A percentile compares a stretch with the other conserved stretches of the same genome.
These are phyloP conservation scores for Holocentrus rufus DNA, from an alignment of 2,797 vertebrate species.

Conservation along the genomic window DNA sequence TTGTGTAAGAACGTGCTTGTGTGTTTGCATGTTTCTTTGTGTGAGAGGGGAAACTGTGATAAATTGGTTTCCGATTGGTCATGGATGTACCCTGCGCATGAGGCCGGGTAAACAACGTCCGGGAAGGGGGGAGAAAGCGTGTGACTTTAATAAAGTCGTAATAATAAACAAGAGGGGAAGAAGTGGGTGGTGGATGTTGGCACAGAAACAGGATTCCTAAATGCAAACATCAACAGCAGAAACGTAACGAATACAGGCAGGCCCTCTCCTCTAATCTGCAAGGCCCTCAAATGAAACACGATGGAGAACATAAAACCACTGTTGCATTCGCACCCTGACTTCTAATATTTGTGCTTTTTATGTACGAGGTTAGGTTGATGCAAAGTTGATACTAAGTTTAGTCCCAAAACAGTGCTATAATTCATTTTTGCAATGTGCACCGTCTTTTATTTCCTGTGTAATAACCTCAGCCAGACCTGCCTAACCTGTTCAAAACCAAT, in stretches of 20 bases:
- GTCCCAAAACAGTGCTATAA: too few relatives aligned
- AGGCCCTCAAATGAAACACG: not conserved
- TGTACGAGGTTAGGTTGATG: too few relatives aligned
- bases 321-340: not conserved
- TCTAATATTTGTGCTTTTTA: too few relatives aligned
- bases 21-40: not conserved
- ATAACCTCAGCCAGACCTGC: not conserved
- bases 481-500: not conserved
- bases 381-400: too few relatives aligned
- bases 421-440: too few relatives aligned
- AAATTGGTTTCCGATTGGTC: conserved; percentile 30
- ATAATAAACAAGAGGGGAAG: conserved; percentile 20
- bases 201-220: conserved; percentile 18
- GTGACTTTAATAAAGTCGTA: conserved; percentile 34
- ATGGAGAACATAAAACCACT: not conserved
- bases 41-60: conserved; percentile 8
- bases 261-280: not conserved
- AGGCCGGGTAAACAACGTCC: not conserved
- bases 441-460: not conserved
- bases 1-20: not conserved
- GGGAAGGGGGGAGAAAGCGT: not conserved
- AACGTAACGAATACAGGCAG: not conserved
- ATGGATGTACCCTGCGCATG: conserved; percentile 10
- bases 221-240: conserved; percentile 10
- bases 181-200: conserved; percentile 31